Conservation (phyloP, 2,888 invertebrate genomes). For the Morpho achilles region DNA sequence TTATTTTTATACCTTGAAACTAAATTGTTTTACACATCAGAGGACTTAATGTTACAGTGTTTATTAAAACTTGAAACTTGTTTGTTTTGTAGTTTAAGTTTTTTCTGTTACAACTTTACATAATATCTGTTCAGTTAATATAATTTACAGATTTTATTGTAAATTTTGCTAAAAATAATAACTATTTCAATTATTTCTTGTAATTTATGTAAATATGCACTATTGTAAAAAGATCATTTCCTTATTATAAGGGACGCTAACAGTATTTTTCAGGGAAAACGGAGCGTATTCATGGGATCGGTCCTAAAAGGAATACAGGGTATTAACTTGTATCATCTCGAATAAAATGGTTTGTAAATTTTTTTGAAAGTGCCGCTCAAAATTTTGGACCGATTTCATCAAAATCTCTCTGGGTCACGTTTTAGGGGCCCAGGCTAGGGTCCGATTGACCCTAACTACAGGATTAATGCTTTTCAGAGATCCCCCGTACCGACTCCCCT, state of each 20-base stretch:
- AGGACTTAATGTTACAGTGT: too few relatives aligned
- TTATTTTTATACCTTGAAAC: too few relatives aligned
- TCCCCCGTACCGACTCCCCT: not conserved
- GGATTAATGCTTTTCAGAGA: constrained; percentile 21
- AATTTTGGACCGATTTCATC: constrained; percentile 22
- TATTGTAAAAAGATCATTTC: too few relatives aligned
- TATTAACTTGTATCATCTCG: constrained; percentile 27
- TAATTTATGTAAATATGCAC: not conserved
- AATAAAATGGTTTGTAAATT: constrained; percentile 14
- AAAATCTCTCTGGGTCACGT: constrained; percentile 19
- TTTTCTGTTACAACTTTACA: not conserved
- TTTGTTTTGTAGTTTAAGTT: too few relatives aligned
- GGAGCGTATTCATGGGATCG: constrained; percentile 15
- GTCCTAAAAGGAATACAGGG: constrained; percentile 28
- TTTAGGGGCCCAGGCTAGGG: constrained; percentile 24
- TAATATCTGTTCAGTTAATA: too few relatives aligned
- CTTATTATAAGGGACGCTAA: constrained; percentile 1
- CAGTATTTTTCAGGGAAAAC: constrained; percentile 11
- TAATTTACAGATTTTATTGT: not conserved
- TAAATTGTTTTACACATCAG: too few relatives aligned
- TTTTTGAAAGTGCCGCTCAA: constrained; percentile 16
- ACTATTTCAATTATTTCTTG: not conserved
- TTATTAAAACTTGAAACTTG: too few relatives aligned
- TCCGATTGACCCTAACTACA: constrained; percentile 12
- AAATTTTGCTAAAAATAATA: not conserved